Percentiles rank a stretch among this genome's conserved stretches.
Conservation (phyloP, 2,888 invertebrate species). For the Drosophila maculinotata region DNA sequence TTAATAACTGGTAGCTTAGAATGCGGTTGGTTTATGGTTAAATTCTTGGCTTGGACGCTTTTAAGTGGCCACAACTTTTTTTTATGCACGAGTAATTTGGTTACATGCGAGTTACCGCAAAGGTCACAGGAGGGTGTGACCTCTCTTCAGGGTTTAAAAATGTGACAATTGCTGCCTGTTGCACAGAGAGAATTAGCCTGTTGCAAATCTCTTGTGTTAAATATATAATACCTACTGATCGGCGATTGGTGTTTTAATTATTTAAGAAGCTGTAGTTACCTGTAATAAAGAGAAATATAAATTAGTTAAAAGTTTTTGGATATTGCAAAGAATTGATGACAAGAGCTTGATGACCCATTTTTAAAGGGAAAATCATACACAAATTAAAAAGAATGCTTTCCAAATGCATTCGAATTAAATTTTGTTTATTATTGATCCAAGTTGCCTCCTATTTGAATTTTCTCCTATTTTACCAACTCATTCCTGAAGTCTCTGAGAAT, state of each 20-base stretch:
- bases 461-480: neutral
- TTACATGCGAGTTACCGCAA: slow-evolving; percentile 50
- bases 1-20: slow-evolving; percentile 45
- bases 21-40: slow-evolving; percentile 19
- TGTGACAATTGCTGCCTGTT: neutral
- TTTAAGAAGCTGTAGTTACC: slow-evolving; percentile 40
- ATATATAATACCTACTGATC: neutral
- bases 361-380: neutral
- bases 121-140: slow-evolving; percentile 49
- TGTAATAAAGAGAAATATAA: slow-evolving; percentile 38
- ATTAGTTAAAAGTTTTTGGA: slow-evolving; percentile 3
- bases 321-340: neutral
- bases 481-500: neutral
- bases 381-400: neutral
- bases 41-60: slow-evolving; percentile 8
- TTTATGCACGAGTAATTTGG: slow-evolving; percentile 66
- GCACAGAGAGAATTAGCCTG: slow-evolving; percentile 1
- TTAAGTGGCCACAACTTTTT: slow-evolving; percentile 43
- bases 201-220: neutral
- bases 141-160: slow-evolving; percentile 17
- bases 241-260: neutral
- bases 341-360: too few relatives aligned
- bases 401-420: too few relatives aligned
- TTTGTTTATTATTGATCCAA: neutral
- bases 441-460: neutral